Percentiles rank a stretch among this genome's conserved stretches.
Conservation (phyloP, 2,888 invertebrate genomes). For the Prosapia bicincta region DNA sequence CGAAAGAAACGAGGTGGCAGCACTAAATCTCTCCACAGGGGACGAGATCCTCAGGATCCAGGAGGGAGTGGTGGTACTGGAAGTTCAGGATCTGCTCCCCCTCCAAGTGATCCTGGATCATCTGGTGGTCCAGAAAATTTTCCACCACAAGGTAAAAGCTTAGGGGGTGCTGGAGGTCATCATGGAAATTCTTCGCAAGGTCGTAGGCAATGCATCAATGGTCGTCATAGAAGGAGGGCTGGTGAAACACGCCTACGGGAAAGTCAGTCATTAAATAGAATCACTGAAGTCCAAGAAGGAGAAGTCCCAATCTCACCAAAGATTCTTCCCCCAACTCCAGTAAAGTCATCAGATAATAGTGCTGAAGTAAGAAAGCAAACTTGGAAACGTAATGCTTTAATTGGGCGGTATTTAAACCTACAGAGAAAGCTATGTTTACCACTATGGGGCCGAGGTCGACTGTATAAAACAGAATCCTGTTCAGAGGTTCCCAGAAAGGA, state of each 20-base stretch:
- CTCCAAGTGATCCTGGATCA: conserved; percentile 29
- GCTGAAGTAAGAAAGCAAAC: conserved; percentile 40
- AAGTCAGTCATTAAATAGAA: conserved; percentile 80
- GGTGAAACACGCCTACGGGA: conserved; percentile 68
- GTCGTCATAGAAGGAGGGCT: conserved; percentile 55
- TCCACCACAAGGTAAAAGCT: conserved; percentile 31
- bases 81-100: conserved; percentile 31
- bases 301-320: conserved; percentile 40
- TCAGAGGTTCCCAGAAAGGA: conserved; percentile 45
- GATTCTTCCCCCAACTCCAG: conserved; percentile 16
- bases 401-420: conserved; percentile 66
- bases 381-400: conserved; percentile 54
- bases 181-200: conserved; percentile 39
- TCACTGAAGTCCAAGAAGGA: conserved; percentile 81
- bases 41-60: conserved; percentile 77
- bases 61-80: conserved; percentile 43
- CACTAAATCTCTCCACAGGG: conserved; percentile 59
- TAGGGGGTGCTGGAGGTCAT: conserved; percentile 40
- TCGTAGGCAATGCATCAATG: conserved; percentile 43
- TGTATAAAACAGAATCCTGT: conserved; percentile 62
- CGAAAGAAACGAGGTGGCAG: conserved; percentile 78
- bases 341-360: not conserved
- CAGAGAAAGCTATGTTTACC: conserved; percentile 63
- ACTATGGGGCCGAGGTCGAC: conserved; percentile 52
- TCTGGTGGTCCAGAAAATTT: conserved; percentile 21